phyloP scores from a whole-genome alignment of 92 coral and sea anemone genomes.

The Isaurus tuberculatus region DNA sequence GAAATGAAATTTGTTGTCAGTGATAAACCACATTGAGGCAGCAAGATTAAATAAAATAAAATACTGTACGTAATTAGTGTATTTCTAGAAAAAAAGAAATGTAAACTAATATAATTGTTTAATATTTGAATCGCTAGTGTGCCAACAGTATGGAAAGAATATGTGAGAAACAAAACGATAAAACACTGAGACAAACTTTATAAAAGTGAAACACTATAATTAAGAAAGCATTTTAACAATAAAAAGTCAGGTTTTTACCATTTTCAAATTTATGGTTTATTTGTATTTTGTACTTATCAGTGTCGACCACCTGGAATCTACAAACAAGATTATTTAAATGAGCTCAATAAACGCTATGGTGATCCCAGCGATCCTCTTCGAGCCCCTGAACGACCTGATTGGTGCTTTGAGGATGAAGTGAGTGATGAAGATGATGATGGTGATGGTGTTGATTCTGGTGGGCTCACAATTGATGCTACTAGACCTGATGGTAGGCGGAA shows the following conservation, averaged over 20 bases:
- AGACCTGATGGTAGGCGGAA: conserved; percentile 77
- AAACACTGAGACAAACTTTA: no score
- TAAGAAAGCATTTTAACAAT: no score
- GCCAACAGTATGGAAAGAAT: no score
- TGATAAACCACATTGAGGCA: background rate
- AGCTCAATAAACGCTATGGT: conserved; percentile 82
- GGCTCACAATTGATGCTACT: conserved; percentile 58
- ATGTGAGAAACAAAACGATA: no score
- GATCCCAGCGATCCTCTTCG: conserved; percentile 66
- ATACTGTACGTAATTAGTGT: no score
- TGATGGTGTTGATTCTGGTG: conserved; percentile 49
- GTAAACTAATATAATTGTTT: no score
- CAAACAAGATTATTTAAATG: conserved; percentile 86
- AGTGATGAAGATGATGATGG: conserved; percentile 80
- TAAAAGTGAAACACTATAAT: no score
- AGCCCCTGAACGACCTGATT: conserved; percentile 90
- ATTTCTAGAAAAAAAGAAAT: no score
- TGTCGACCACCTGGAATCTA: conserved; percentile 93
- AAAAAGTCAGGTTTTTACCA: background rate
- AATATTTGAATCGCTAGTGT: no score
- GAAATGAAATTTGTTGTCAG: background rate
- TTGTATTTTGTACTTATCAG: conserved; percentile 33
- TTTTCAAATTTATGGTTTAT: background rate
- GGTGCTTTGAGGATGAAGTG: conserved; percentile 94
- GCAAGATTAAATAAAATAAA: background rate